Percentiles rank a stretch among this genome's conserved stretches.
These are phyloP conservation scores for Xyrichtys novacula DNA, from an alignment of 2,797 vertebrate species.

Conservation along the genomic window DNA sequence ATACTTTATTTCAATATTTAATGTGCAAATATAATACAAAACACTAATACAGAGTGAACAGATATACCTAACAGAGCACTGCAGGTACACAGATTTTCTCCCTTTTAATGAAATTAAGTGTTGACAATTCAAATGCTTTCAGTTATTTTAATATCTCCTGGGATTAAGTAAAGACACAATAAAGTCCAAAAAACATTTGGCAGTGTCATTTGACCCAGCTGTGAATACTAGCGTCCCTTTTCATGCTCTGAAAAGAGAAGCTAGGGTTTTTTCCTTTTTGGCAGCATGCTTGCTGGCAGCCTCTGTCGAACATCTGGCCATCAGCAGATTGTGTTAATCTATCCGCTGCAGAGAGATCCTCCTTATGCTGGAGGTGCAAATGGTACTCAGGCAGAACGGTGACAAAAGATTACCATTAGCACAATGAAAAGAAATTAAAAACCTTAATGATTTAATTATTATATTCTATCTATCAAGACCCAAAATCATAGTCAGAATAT, in stretches of 20 bases:
- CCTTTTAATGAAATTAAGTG: not conserved
- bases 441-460: slow-evolving; percentile 63
- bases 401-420: slow-evolving; percentile 68
- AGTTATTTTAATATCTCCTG: not conserved
- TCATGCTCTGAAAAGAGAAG: slow-evolving; percentile 59
- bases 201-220: slow-evolving; percentile 50
- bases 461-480: slow-evolving; percentile 37
- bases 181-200: slow-evolving; percentile 2
- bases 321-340: slow-evolving; percentile 80
- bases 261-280: slow-evolving; percentile 54
- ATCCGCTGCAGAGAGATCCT: slow-evolving; percentile 68
- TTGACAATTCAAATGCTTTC: not conserved
- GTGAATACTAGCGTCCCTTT: slow-evolving; percentile 46
- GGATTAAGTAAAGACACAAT: slow-evolving; percentile 11
- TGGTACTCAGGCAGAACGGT: slow-evolving; percentile 56
- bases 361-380: slow-evolving; percentile 69
- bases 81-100: not conserved
- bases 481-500: slow-evolving; percentile 15
- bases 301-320: slow-evolving; percentile 79
- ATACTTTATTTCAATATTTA: not conserved
- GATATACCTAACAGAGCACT: no score
- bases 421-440: slow-evolving; percentile 57
- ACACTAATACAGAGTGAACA: not conserved
- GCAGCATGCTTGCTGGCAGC: slow-evolving; percentile 67
- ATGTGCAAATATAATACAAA: not conserved